Conservation (phyloP, 2,888 invertebrate genomes). For the Apeira syringaria region DNA sequence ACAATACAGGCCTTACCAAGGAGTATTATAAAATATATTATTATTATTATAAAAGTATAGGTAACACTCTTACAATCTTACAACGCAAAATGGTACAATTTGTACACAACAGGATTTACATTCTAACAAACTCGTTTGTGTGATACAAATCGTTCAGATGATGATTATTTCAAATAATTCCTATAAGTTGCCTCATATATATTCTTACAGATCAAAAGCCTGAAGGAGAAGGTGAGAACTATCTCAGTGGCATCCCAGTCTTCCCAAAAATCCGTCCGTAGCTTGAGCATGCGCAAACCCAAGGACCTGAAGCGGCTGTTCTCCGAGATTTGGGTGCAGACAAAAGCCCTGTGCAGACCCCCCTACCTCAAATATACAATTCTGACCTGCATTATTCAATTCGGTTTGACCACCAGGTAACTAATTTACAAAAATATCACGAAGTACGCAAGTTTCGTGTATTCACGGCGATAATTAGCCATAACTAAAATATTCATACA, state of each 20-base stretch:
- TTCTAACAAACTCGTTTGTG: no score
- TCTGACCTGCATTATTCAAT: constrained; percentile 91
- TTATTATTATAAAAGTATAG: no score
- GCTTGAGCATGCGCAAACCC: constrained; percentile 87
- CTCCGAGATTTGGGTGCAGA: constrained; percentile 89
- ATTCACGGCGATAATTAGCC: constrained; percentile 10
- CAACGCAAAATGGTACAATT: no score
- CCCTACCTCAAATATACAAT: constrained; percentile 90
- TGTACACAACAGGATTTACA: no score
- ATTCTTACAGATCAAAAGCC: constrained; percentile 84
- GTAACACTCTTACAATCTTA: no score
- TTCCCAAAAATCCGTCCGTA: constrained; percentile 87
- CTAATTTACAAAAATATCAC: constrained; percentile 9
- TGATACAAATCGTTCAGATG: no score
- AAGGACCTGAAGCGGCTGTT: constrained; percentile 88
- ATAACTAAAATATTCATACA: constrained; percentile 22
- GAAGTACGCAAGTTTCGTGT: constrained; percentile 4
- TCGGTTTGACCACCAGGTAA: constrained; percentile 90
- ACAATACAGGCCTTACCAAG: no score
- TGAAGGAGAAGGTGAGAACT: constrained; percentile 87
- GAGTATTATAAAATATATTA: no score
- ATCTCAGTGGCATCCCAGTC: constrained; percentile 85
- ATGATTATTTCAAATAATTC: no score
- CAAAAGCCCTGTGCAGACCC: constrained; percentile 88
- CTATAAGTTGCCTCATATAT: no score